Evolutionary conservation across 2,113 vertebrate genomes (phyloP).

Genomic region (Halichoerus grypus): DNA sequence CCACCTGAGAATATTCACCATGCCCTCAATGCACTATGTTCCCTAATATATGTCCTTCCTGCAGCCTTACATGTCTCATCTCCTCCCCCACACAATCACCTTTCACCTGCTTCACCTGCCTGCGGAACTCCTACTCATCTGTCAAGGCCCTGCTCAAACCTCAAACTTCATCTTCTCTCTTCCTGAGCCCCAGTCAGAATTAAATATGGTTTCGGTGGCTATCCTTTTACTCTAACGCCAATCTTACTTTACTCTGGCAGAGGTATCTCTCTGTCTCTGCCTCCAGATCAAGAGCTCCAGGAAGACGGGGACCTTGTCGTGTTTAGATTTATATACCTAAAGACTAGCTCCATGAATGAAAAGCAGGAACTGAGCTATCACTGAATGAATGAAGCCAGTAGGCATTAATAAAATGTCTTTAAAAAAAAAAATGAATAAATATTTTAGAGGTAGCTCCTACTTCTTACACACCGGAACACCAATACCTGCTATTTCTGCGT

Average conservation of each 20-base stretch:
- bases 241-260: not conserved
- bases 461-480: not conserved
- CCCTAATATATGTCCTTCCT: not conserved
- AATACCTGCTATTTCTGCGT: not conserved
- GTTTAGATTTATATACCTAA: not conserved
- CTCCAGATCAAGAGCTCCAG: not conserved
- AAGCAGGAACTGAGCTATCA: slow-evolving; percentile 25
- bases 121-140: not conserved
- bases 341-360: not conserved
- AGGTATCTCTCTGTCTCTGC: not conserved
- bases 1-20: not conserved
- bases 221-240: not conserved
- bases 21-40: not conserved
- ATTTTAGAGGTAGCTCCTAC: not conserved
- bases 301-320: not conserved
- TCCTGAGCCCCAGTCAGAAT: not conserved
- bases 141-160: not conserved
- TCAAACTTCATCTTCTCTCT: not conserved
- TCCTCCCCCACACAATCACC: not conserved
- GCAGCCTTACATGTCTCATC: not conserved
- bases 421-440: not conserved
- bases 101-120: not conserved
- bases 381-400: not conserved
- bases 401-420: slow-evolving; percentile 43
- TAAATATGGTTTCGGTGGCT: not conserved